phyloP scores from a whole-genome alignment of 2,113 vertebrate genomes.

The Candoia aspera region DNA sequence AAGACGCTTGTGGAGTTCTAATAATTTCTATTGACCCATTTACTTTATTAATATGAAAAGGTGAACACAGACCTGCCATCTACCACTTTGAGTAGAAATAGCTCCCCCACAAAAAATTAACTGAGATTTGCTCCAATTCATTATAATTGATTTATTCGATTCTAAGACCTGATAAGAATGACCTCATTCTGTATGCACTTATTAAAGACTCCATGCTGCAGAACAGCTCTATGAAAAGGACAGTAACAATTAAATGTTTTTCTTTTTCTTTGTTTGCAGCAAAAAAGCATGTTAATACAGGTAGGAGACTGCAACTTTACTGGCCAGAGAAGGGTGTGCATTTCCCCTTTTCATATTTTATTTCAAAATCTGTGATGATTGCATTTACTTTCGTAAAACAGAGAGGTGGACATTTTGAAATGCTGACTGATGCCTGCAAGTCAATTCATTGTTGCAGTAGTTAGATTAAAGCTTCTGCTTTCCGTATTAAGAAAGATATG shows the following conservation, averaged over 20 bases:
- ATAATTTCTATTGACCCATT: neutral
- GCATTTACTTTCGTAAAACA: neutral
- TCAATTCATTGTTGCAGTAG: neutral
- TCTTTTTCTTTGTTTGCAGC: neutral
- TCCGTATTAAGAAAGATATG: neutral
- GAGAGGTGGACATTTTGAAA: neutral
- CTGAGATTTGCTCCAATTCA: constrained; percentile 25
- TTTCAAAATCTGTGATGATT: neutral
- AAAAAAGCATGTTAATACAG: neutral
- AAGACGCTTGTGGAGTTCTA: no score
- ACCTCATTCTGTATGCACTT: neutral
- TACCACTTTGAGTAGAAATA: neutral
- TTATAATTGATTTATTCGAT: neutral
- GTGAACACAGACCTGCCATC: neutral
- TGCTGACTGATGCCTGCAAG: neutral
- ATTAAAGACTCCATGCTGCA: neutral
- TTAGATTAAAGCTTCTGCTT: neutral
- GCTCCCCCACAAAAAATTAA: neutral
- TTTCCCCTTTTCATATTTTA: neutral
- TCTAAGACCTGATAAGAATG: neutral
- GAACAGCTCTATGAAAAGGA: neutral
- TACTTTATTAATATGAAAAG: neutral
- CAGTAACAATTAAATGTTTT: constrained; percentile 7
- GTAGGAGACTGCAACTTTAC: constrained; percentile 1
- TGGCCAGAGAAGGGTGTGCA: neutral